phyloP scores from a whole-genome alignment of 2,797 vertebrate species.

The Propithecus deckenii region DNA sequence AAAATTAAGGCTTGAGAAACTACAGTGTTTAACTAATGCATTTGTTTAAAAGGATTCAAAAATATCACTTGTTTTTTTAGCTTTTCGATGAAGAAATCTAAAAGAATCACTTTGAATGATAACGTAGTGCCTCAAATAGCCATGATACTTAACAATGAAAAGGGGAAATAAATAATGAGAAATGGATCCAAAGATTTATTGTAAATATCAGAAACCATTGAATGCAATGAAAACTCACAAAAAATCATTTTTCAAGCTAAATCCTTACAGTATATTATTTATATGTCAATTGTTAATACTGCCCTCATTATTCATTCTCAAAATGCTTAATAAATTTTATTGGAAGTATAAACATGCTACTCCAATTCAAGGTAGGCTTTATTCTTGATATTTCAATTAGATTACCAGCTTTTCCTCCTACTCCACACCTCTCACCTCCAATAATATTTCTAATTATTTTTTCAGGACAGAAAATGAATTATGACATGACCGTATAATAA shows the following conservation, averaged over 20 bases:
- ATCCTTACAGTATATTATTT: constrained; percentile 42
- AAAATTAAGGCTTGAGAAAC: constrained; percentile 43
- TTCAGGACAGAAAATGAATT: not conserved
- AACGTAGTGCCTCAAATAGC: constrained; percentile 49
- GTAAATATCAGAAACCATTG: not conserved
- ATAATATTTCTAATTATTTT: not conserved
- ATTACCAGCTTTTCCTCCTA: not conserved
- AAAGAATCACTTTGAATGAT: constrained; percentile 55
- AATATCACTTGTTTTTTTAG: constrained; percentile 63
- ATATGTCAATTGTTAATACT: not conserved
- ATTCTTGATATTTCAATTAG: not conserved
- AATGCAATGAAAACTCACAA: constrained; percentile 51
- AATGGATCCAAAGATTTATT: not conserved
- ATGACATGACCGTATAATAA: not conserved
- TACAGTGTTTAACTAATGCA: constrained; percentile 4
- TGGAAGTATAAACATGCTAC: constrained; percentile 36
- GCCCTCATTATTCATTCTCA: constrained; percentile 9
- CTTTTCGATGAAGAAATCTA: constrained; percentile 50
- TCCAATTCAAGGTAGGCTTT: not conserved
- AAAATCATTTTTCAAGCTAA: constrained; percentile 61
- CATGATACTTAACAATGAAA: constrained; percentile 44
- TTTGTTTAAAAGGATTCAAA: constrained; percentile 63
- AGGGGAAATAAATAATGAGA: not conserved
- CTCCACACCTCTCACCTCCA: not conserved
- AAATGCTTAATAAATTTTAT: constrained; percentile 26